Conservation (phyloP, 2,888 invertebrate species). For the Bruchidius siliquastri region DNA sequence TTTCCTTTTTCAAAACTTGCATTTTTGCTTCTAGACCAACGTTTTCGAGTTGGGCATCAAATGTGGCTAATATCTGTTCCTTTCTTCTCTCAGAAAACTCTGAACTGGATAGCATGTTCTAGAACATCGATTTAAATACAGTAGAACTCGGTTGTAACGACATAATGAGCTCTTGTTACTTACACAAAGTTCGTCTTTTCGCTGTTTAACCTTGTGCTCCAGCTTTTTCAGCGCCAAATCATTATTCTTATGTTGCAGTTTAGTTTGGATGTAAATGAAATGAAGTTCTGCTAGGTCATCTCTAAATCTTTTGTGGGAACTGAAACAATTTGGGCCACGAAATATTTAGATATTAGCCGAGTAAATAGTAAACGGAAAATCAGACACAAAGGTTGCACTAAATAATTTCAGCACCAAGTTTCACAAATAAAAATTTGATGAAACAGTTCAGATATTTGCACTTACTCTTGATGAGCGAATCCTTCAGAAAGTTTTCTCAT, state of each 20-base stretch:
- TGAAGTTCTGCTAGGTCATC: constrained; percentile 22
- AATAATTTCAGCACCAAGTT: too few relatives aligned
- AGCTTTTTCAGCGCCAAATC: constrained; percentile 19
- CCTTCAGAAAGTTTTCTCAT: background rate
- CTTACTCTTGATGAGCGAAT: background rate
- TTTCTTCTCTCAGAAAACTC: constrained; percentile 7
- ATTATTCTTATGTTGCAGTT: constrained; percentile 22
- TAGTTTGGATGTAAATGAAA: constrained; percentile 24
- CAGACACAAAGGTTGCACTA: too few relatives aligned
- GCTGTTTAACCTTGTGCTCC: constrained; percentile 14
- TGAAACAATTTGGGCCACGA: constrained; percentile 9
- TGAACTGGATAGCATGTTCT: constrained; percentile 6
- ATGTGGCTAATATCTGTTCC: constrained; percentile 8
- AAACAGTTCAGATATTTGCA: background rate
- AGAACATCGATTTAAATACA: too few relatives aligned
- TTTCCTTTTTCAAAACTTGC: background rate
- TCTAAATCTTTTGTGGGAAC: constrained; percentile 14
- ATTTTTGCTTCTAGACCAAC: constrained; percentile 16
- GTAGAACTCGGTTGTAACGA: too few relatives aligned
- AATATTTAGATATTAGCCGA: background rate
- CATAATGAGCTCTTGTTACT: too few relatives aligned
- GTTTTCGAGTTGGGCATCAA: constrained; percentile 21
- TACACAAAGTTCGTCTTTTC: constrained; percentile 20
- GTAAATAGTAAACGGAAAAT: too few relatives aligned
- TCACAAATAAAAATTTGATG: too few relatives aligned